Conservation (phyloP, 2,797 vertebrate species). For the Siniperca undulata region DNA sequence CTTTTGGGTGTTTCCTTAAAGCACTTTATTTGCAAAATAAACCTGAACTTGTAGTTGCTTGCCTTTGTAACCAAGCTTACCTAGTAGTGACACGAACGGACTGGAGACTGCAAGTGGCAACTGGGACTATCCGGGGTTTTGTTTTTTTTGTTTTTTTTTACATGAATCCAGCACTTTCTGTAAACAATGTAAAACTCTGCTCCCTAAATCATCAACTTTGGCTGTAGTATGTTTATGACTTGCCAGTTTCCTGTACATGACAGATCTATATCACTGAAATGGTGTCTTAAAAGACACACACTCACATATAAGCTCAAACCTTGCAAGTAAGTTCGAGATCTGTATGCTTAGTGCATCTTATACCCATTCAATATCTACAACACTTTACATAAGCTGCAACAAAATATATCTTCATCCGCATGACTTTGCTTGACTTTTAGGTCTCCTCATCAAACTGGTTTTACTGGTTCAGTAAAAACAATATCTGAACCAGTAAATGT, state of each 20-base stretch:
- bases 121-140: not conserved
- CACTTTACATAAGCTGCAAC: not conserved
- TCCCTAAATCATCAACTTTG: too few relatives aligned
- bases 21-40: not conserved
- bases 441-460: conserved; percentile 6
- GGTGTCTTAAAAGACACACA: not conserved
- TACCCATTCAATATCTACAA: too few relatives aligned
- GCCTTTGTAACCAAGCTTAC: not conserved
- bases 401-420: not conserved
- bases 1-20: not conserved
- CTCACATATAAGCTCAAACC: not conserved
- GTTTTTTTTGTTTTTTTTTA: too few relatives aligned
- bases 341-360: not conserved
- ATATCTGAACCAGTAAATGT: too few relatives aligned
- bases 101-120: too few relatives aligned
- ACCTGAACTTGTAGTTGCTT: not conserved
- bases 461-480: not conserved
- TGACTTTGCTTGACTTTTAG: conserved; percentile 16
- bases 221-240: too few relatives aligned
- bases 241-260: too few relatives aligned
- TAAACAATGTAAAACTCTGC: not conserved
- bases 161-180: not conserved
- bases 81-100: not conserved
- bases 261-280: not conserved
- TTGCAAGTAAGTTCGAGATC: not conserved